Percentiles rank a stretch among this genome's conserved stretches.
Evolutionary conservation across 2,113 vertebrate genomes (phyloP).

Genomic region (Varanus salvator): DNA sequence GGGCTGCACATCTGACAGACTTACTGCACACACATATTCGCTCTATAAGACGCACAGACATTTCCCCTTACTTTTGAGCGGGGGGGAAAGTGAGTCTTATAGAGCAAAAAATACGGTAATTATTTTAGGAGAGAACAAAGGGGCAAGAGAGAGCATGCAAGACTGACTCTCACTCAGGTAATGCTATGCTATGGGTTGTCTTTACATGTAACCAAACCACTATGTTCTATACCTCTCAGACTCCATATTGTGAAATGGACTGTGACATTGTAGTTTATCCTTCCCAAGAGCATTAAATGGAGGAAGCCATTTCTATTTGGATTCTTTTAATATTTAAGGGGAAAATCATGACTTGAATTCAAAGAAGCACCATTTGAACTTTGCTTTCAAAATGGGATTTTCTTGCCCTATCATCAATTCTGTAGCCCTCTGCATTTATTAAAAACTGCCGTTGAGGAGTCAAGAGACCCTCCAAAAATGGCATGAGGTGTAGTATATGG

Average conservation of each 20-base stretch:
- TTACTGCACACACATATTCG: too few relatives aligned
- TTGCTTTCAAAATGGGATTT: neutral
- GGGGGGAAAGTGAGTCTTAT: too few relatives aligned
- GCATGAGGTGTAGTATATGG: neutral
- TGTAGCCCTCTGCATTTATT: neutral
- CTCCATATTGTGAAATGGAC: neutral
- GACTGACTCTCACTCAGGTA: neutral
- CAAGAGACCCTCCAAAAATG: neutral
- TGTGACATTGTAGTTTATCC: neutral
- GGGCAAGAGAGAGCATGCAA: neutral
- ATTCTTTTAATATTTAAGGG: neutral
- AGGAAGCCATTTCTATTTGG: neutral
- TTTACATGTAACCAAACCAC: neutral
- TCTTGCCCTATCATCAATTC: neutral
- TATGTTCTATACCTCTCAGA: neutral
- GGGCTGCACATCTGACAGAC: too few relatives aligned
- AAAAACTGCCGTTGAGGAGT: neutral
- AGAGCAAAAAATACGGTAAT: too few relatives aligned
- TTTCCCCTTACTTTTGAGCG: too few relatives aligned
- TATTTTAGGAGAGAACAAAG: neutral
- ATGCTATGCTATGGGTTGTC: neutral
- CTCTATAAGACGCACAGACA: too few relatives aligned
- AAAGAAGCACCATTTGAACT: neutral
- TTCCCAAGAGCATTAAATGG: neutral
- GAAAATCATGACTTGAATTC: neutral